Conservation (phyloP, 2,113 vertebrate species). For the Tupaia chinensis region DNA sequence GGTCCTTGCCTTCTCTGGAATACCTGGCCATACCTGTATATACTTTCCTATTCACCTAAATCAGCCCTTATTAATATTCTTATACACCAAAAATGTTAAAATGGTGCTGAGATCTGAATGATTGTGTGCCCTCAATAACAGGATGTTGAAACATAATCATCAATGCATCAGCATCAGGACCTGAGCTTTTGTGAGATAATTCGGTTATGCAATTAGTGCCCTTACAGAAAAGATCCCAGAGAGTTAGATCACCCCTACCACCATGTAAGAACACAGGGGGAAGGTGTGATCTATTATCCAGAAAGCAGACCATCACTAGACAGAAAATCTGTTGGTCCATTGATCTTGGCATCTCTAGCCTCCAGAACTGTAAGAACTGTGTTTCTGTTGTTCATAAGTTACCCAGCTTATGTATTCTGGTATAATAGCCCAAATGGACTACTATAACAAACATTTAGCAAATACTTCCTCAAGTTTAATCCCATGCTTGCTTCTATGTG, state of each 20-base stretch:
- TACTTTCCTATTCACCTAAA: not conserved
- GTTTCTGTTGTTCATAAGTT: not conserved
- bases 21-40: not conserved
- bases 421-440: not conserved
- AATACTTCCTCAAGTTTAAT: not conserved
- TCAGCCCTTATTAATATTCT: not conserved
- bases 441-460: not conserved
- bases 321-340: not conserved
- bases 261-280: not conserved
- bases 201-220: too few species aligned
- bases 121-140: not conserved
- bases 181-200: not conserved
- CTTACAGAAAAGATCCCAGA: not conserved
- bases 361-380: not conserved
- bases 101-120: not conserved
- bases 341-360: not conserved
- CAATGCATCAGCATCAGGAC: not conserved
- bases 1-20: not conserved
- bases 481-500: not conserved
- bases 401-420: not conserved
- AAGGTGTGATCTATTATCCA: not conserved
- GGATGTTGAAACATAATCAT: not conserved
- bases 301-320: not conserved
- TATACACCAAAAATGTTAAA: not conserved
- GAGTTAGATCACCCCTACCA: not conserved